phyloP scores from a whole-genome alignment of 37 sponge, comb jelly and placozoan genomes.

The Trichoplax adhaerens region DNA sequence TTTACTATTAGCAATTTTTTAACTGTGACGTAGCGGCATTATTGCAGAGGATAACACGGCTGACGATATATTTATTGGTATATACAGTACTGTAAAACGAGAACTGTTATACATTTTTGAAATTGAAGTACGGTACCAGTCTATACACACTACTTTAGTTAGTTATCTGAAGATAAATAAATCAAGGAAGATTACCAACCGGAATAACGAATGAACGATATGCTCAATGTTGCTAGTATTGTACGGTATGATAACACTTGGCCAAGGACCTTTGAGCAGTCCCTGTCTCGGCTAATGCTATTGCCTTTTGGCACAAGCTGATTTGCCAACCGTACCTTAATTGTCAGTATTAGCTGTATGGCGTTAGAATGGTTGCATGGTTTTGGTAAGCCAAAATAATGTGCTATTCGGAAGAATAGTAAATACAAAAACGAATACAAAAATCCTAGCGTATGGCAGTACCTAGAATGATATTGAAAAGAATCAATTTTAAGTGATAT shows the following conservation, averaged over 20 bases:
- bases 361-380: conserved; percentile 21
- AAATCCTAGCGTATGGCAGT: conserved; percentile 11
- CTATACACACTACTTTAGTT: no score
- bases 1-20: no score
- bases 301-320: no score
- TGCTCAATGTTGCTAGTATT: neutral
- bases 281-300: neutral
- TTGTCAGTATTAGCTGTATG: conserved; percentile 15
- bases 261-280: neutral
- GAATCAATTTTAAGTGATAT: no score
- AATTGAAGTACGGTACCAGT: no score
- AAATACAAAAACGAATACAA: conserved; percentile 20
- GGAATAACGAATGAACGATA: neutral
- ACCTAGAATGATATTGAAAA: neutral
- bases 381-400: conserved; percentile 10
- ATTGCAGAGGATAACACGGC: no score
- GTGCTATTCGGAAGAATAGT: conserved; percentile 17
- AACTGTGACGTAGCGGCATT: no score
- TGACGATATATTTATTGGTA: no score
- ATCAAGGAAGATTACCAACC: conserved; percentile 15
- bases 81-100: no score
- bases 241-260: neutral
- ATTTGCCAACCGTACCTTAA: conserved; percentile 5
- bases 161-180: conserved; percentile 5
- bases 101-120: no score